A percentile compares a stretch with the other conserved stretches of the same genome.
Conservation (phyloP, 1,140 invertebrate genomes). For the Diabrotica undecimpunctata region DNA sequence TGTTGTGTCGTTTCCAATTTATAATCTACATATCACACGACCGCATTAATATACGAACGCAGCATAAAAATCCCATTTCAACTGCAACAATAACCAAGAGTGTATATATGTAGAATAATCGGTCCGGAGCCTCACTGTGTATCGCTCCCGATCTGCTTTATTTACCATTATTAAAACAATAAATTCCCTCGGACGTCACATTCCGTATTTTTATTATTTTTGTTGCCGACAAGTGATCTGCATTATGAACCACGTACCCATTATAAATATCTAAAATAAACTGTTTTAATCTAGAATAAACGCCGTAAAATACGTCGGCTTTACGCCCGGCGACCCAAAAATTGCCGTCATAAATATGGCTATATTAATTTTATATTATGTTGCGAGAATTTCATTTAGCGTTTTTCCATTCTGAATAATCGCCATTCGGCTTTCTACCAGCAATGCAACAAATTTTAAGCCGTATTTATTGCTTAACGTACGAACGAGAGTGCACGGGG, state of each 20-base stretch:
- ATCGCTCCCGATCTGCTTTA: constrained; percentile 44
- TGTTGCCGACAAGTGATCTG: constrained; percentile 46
- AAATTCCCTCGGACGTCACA: constrained; percentile 46
- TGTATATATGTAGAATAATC: constrained; percentile 29
- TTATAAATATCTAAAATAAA: constrained; percentile 50
- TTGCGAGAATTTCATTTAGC: constrained; percentile 6
- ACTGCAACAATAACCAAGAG: constrained; percentile 34
- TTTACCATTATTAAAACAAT: constrained; percentile 50
- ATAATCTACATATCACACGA: not conserved
- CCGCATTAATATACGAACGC: constrained; percentile 39
- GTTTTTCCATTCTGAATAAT: constrained; percentile 9
- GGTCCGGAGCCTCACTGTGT: constrained; percentile 16
- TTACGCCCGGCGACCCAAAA: constrained; percentile 42
- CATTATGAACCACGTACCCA: constrained; percentile 43
- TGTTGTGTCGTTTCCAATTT: not conserved
- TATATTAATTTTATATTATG: constrained; percentile 5
- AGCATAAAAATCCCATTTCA: constrained; percentile 45
- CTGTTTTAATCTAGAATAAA: constrained; percentile 49
- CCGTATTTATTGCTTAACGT: constrained; percentile 5
- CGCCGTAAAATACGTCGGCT: constrained; percentile 39
- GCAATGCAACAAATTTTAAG: constrained; percentile 16
- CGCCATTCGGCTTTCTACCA: constrained; percentile 3
- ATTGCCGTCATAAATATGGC: constrained; percentile 43
- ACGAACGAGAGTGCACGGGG: not conserved
- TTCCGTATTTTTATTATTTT: constrained; percentile 46